A percentile compares a stretch with the other conserved stretches of the same genome.
Conservation (phyloP, 2,113 vertebrate genomes). For the Thymallus thymallus region DNA sequence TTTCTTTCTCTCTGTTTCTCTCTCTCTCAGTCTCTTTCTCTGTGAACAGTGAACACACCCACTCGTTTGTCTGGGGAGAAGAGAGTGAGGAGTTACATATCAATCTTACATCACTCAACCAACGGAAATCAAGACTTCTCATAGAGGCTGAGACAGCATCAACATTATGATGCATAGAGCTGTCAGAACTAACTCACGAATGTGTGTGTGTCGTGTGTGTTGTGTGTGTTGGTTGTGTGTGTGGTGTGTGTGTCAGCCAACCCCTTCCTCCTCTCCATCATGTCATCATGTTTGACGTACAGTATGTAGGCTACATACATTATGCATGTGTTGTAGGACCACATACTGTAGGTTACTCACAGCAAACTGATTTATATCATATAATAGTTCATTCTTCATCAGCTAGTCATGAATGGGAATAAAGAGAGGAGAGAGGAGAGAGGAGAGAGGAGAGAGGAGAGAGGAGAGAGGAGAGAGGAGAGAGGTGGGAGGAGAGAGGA, state of each 20-base stretch:
- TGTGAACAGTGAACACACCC: slow-evolving; percentile 61
- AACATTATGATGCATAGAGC: slow-evolving; percentile 61
- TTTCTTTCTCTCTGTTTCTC: slow-evolving; percentile 19
- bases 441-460: no score
- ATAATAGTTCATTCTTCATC: no score
- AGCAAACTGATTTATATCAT: no score
- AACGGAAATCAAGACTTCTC: slow-evolving; percentile 63
- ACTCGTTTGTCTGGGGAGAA: slow-evolving; percentile 65
- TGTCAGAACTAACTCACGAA: slow-evolving; percentile 4
- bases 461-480: no score
- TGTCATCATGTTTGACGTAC: neutral
- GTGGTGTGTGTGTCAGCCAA: neutral
- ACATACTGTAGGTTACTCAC: no score
- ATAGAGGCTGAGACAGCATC: slow-evolving; percentile 58
- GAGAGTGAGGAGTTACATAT: slow-evolving; percentile 60
- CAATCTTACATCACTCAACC: slow-evolving; percentile 71
- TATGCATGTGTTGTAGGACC: neutral
- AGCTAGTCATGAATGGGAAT: no score
- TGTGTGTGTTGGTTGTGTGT: neutral
- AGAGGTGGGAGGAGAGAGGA: no score
- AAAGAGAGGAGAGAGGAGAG: no score
- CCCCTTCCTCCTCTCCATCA: neutral
- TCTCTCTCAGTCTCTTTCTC: slow-evolving; percentile 33
- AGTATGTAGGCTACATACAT: neutral
- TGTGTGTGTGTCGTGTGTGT: slow-evolving; percentile 11